These are phyloP conservation scores for Trachythela sp. DNA, from an alignment of 64 coral and sea anemone genomes.

Conservation along the genomic window DNA sequence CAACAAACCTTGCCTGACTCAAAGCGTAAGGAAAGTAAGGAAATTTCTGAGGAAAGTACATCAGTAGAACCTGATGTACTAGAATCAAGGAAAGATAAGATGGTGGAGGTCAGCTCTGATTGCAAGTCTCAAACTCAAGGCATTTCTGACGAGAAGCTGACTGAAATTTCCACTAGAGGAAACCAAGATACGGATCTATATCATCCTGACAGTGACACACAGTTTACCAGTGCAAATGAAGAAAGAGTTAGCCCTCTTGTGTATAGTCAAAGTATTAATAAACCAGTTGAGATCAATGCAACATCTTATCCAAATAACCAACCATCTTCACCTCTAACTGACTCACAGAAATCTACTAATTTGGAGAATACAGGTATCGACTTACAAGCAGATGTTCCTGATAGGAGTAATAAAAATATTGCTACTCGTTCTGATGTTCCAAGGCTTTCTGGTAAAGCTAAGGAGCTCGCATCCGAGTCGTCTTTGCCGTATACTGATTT, in stretches of 20 bases:
- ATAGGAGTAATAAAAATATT: background rate
- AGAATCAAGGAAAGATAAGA: background rate
- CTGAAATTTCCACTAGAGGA: background rate
- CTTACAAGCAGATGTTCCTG: background rate
- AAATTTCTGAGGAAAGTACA: background rate
- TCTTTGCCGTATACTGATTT: background rate
- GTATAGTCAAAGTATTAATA: background rate
- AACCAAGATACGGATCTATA: background rate
- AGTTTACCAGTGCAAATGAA: background rate
- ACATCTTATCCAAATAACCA: background rate
- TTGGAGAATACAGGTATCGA: background rate
- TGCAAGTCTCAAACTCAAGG: background rate
- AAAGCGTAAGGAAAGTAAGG: background rate
- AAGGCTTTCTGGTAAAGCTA: background rate
- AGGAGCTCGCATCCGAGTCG: background rate
- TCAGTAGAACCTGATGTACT: background rate
- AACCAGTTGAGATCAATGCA: background rate
- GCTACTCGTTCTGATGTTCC: background rate
- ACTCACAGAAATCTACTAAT: background rate
- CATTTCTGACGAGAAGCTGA: background rate
- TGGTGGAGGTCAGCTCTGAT: background rate
- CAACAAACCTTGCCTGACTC: background rate
- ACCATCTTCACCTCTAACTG: background rate
- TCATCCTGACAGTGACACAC: background rate
- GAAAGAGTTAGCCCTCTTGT: background rate